Evolutionary conservation across 2,113 vertebrate genomes (phyloP).

Genomic region (Toxotes chatareus): DNA sequence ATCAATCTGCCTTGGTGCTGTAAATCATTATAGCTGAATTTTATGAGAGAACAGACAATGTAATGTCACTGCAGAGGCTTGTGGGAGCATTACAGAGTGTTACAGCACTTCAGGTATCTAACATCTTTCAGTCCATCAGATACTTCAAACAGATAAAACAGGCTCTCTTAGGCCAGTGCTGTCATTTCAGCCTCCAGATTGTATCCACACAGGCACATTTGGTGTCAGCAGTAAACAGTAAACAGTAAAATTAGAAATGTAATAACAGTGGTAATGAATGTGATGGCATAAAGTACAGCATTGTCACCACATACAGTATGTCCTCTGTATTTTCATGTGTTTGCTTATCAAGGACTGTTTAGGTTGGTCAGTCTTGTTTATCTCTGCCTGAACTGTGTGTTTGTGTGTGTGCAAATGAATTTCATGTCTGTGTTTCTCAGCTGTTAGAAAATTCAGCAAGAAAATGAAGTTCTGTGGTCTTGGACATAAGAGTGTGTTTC

Average conservation of each 20-base stretch:
- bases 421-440: background rate
- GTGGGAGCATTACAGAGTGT: too few species aligned
- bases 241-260: too few species aligned
- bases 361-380: background rate
- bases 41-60: background rate
- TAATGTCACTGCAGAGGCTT: background rate
- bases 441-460: background rate
- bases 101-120: background rate
- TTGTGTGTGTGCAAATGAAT: background rate
- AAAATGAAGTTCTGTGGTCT: background rate
- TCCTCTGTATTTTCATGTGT: background rate
- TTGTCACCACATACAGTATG: background rate
- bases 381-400: background rate
- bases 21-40: background rate
- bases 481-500: background rate
- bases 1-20: background rate
- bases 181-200: too few species aligned
- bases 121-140: background rate
- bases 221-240: too few species aligned
- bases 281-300: background rate
- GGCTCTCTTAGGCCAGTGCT: too few species aligned
- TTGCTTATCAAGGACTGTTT: constrained; percentile 1
- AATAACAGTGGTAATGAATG: background rate
- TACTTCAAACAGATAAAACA: background rate
- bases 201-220: too few species aligned